phyloP scores from a whole-genome alignment of 2,113 vertebrate genomes.

The Grammomys dolichurus region DNA sequence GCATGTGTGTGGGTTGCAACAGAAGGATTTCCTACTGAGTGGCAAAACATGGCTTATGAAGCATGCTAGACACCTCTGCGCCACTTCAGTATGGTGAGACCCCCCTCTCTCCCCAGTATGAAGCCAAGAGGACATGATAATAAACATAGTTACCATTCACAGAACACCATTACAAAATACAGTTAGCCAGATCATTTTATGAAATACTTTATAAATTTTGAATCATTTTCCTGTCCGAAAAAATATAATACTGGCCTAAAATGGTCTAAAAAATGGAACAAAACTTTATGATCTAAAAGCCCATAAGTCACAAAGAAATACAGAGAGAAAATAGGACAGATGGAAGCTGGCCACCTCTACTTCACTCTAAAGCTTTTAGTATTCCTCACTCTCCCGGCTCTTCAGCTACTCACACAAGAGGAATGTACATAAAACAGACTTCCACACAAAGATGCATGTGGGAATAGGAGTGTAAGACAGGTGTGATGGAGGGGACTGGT shows the following conservation, averaged over 20 bases:
- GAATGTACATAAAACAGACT: neutral
- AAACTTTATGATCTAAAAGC: neutral
- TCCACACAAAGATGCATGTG: neutral
- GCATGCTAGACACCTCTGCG: neutral
- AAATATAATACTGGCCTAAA: neutral
- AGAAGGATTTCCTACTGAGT: neutral
- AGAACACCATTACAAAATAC: neutral
- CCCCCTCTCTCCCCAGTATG: neutral
- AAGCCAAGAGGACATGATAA: neutral
- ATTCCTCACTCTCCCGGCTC: neutral
- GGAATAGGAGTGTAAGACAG: neutral
- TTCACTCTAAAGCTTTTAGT: neutral
- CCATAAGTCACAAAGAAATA: neutral
- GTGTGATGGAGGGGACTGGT: neutral
- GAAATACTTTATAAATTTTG: neutral
- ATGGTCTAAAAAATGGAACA: neutral
- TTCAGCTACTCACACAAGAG: neutral
- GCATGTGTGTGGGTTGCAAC: accelerated
- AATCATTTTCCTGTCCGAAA: neutral
- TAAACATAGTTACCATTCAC: neutral
- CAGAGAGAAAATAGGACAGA: neutral
- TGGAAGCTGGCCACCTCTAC: neutral
- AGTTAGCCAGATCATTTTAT: neutral
- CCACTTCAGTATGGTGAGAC: neutral
- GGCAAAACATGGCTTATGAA: neutral